Percentiles rank a stretch among this genome's conserved stretches.
phyloP scores from a whole-genome alignment of 2,888 invertebrate species.

The Tenthredo amoena region DNA sequence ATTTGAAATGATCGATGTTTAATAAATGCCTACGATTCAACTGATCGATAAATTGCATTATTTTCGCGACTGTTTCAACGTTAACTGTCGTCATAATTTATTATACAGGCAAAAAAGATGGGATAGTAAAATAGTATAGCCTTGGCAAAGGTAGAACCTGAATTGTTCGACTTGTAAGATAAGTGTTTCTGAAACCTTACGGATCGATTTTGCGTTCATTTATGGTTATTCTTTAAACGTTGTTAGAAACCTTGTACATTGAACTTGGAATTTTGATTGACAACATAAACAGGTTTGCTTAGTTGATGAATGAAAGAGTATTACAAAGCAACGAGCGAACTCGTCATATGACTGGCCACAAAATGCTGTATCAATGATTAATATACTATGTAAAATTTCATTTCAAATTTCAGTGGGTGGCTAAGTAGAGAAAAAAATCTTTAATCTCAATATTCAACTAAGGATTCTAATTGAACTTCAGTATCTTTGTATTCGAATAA shows the following conservation, averaged over 20 bases:
- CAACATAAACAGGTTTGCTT: background rate
- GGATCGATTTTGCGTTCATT: background rate
- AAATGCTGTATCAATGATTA: background rate
- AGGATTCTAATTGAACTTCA: too few species aligned
- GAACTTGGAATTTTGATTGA: constrained; percentile 6
- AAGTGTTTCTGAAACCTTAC: background rate
- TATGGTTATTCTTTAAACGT: background rate
- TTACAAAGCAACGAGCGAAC: background rate
- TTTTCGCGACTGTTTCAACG: background rate
- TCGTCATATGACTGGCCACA: background rate
- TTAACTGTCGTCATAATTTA: background rate
- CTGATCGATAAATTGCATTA: background rate
- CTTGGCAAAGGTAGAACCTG: background rate
- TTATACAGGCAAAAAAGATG: background rate
- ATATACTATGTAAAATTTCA: background rate
- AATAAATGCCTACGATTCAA: background rate
- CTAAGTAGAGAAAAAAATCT: background rate
- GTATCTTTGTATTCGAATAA: background rate
- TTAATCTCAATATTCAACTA: background rate
- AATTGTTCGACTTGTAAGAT: background rate
- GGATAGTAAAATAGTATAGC: background rate
- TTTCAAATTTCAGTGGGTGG: background rate
- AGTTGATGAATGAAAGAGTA: background rate
- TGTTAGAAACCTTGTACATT: background rate
- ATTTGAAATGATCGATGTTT: background rate